These are phyloP conservation scores for Falcunculus frontatus DNA, from an alignment of 2,113 vertebrate species.

Conservation along the genomic window DNA sequence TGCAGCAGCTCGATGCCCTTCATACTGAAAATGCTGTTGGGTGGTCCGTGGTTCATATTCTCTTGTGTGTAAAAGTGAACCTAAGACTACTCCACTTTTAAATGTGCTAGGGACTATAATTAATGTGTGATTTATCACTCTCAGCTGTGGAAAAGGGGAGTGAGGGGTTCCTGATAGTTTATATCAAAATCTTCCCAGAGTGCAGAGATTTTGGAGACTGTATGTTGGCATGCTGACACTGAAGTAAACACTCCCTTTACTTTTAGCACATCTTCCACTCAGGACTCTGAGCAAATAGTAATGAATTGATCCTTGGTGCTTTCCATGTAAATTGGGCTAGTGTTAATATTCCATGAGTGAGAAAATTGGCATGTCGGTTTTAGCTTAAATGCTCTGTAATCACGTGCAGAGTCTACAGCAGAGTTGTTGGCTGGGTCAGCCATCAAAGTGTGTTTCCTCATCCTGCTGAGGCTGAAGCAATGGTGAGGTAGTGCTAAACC, in stretches of 20 bases:
- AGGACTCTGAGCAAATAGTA: not conserved
- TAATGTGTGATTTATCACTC: not conserved
- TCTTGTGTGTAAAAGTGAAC: not conserved
- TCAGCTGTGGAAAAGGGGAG: not conserved
- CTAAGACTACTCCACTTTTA: not conserved
- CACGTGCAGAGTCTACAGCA: fast-evolving
- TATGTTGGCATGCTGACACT: not conserved
- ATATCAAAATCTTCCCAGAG: not conserved
- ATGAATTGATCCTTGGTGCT: not conserved
- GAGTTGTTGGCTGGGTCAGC: not conserved
- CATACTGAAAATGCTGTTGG: not conserved
- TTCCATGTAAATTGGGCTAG: not conserved
- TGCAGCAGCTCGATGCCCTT: not conserved
- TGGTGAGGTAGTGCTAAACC: not conserved
- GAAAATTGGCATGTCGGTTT: not conserved
- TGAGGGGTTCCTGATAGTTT: not conserved
- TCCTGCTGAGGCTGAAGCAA: not conserved
- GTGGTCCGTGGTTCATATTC: not conserved
- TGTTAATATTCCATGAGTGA: not conserved
- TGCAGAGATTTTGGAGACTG: not conserved
- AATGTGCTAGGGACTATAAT: not conserved
- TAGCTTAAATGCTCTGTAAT: not conserved
- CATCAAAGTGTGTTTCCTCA: not conserved
- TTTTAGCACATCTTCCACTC: not conserved
- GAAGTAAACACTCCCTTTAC: not conserved